Percentiles rank a stretch among this genome's conserved stretches.
phyloP scores from a whole-genome alignment of 23 tunicate genomes.

The Ciona savignyi region DNA sequence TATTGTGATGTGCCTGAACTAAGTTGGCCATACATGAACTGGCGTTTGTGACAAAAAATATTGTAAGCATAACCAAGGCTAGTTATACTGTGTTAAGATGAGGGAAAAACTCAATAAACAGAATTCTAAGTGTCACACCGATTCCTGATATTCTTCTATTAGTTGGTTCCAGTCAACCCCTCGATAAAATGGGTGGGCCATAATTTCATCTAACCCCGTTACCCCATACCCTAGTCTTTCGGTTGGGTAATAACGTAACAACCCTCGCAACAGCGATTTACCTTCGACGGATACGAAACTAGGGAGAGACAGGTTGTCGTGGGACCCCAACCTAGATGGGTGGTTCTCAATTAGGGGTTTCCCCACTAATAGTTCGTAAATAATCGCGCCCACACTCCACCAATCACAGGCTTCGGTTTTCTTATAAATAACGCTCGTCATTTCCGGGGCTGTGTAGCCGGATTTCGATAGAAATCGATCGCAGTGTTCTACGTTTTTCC shows the following conservation, averaged over 20 bases:
- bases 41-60: too few relatives aligned
- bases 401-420: constrained; percentile 82
- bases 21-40: too few relatives aligned
- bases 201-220: constrained; percentile 49
- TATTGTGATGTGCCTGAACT: too few relatives aligned
- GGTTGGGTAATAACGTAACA: constrained; percentile 38
- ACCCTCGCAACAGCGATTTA: constrained; percentile 34
- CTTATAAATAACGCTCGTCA: constrained; percentile 20
- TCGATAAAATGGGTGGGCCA: constrained; percentile 51
- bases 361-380: constrained; percentile 53
- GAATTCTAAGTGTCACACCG: too few relatives aligned
- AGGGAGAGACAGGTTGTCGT: constrained; percentile 32
- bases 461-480: neutral
- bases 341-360: constrained; percentile 10
- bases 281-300: constrained; percentile 48
- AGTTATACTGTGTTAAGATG: too few relatives aligned
- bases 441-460: constrained; percentile 54
- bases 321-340: constrained; percentile 44
- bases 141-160: too few relatives aligned
- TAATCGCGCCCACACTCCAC: constrained; percentile 67
- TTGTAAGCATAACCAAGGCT: too few relatives aligned
- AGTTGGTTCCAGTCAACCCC: constrained; percentile 44
- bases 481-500: constrained; percentile 42
- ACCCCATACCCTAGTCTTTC: constrained; percentile 52
- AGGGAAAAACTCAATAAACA: too few relatives aligned